Evolutionary conservation across 2,888 invertebrate genomes (phyloP).

Genomic region (Ceriagrion tenellum): DNA sequence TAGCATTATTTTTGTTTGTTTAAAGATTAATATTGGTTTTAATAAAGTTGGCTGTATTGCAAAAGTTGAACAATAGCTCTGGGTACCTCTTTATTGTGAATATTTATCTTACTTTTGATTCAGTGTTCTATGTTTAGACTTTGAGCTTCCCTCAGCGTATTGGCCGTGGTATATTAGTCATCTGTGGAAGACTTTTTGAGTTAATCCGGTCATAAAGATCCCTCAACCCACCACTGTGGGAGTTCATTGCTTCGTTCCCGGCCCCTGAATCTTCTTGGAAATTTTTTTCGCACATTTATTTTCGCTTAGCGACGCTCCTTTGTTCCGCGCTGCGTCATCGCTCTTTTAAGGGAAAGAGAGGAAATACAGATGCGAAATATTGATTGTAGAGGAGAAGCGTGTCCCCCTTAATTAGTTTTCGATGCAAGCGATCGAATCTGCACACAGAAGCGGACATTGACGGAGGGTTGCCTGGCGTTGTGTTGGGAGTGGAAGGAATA

Average conservation of each 20-base stretch:
- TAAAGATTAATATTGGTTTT: too few species aligned
- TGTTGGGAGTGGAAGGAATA: background rate
- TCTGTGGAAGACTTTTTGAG: too few species aligned
- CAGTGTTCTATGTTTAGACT: too few species aligned
- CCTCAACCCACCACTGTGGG: background rate
- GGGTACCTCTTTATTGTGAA: too few species aligned
- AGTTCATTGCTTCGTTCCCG: too few species aligned
- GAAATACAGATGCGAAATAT: background rate
- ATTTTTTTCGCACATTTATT: background rate
- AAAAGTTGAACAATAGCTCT: too few species aligned
- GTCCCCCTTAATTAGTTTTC: background rate
- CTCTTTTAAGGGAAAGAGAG: background rate
- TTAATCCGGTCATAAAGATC: too few species aligned
- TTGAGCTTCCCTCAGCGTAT: too few species aligned
- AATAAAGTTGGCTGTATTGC: too few species aligned
- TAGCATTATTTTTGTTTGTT: too few species aligned
- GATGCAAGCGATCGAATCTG: background rate
- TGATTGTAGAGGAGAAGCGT: background rate
- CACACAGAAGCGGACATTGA: background rate
- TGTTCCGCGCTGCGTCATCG: background rate
- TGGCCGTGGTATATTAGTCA: too few species aligned
- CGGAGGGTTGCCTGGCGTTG: background rate
- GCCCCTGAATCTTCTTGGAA: background rate
- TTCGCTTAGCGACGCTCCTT: constrained; percentile 1
- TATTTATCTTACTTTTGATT: too few species aligned